Base-by-base conservation (phyloP, 2,113 vertebrate species). In the Glaucomys volans region DNA sequence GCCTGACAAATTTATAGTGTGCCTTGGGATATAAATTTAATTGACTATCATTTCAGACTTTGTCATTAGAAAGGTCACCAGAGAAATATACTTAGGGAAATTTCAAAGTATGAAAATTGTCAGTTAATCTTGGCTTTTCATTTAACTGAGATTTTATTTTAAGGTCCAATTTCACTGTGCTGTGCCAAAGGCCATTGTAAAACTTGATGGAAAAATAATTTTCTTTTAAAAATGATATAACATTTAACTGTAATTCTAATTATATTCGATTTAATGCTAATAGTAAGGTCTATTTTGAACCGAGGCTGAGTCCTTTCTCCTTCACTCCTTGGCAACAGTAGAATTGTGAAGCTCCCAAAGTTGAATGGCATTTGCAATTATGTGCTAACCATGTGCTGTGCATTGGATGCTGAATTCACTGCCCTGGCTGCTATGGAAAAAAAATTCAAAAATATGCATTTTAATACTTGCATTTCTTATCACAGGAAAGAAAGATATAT, bases 1-100 rank as follows among this genome's bases (percentile, higher is more conserved):
- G 84, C 57, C 87, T 95, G 87, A 96, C 83, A 96, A 96, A 95
- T 97, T 97, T 97, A 97, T 96, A 95, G 81, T 87, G 88, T 64
- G 95, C 96, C 94, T 95, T 97, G 90, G 94, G 96, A 95, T 97
- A 87, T 97, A 97, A 98, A 97, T 97, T 97, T 97, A 97, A 98
- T 97, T 98, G 96, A 94, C 90, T 95, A 64, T 97, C 94, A 62
- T 97, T 94, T 95, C 91, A 92, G 74, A 40, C 83, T 97, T 95
- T 97, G 95, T 98, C 97, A 96, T 97, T 95, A 97, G 94, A 98
- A 97, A 98, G 96, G 96, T 95, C 96, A 96, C 66, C n/a, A 59
- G 90, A 93, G 94, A 95, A 97, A 96, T 95, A 96, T 92, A 95
- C 87, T 95, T 84, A 88, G 81, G 71, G 87, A 97, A 87, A 97